Percentiles rank a stretch among this genome's conserved stretches.
Conservation (phyloP, 2,888 invertebrate genomes). For the Cheilosia soror region DNA sequence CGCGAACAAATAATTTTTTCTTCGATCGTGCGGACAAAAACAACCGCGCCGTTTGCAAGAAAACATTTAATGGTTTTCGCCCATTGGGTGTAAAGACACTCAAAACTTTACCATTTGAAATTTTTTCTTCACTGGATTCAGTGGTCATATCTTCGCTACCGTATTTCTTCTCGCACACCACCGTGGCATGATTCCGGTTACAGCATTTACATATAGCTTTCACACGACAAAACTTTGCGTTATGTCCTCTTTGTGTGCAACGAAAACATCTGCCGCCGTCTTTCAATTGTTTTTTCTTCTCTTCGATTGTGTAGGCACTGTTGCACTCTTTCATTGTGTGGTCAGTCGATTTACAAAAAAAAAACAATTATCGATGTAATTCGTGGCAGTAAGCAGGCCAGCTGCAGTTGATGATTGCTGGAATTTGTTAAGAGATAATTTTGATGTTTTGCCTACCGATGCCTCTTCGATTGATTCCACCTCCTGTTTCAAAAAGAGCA, state of each 20-base stretch:
- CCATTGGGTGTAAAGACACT: constrained; percentile 1
- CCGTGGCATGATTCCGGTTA: constrained; percentile 2
- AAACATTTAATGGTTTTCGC: neutral
- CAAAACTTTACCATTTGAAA: neutral
- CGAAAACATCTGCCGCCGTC: no score
- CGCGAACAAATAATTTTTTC: constrained; percentile 3
- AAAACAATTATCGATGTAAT: neutral
- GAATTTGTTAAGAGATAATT: neutral
- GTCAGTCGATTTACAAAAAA: no score
- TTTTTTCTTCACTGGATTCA: neutral
- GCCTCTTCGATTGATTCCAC: constrained; percentile 21
- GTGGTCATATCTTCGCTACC: neutral
- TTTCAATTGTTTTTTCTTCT: neutral
- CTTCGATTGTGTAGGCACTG: neutral
- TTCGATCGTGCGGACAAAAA: neutral
- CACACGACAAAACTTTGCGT: neutral
- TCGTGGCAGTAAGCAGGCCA: neutral
- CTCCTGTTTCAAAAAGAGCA: constrained; percentile 9
- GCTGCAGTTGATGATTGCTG: constrained; percentile 20
- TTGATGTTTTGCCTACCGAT: neutral
- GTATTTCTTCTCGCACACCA: neutral
- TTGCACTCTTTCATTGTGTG: neutral
- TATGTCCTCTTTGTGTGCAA: neutral
- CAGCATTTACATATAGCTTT: neutral
- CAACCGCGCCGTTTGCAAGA: constrained; percentile 4